Base-by-base conservation (phyloP, 2,113 vertebrate genomes). In the Antennarius striatus region DNA sequence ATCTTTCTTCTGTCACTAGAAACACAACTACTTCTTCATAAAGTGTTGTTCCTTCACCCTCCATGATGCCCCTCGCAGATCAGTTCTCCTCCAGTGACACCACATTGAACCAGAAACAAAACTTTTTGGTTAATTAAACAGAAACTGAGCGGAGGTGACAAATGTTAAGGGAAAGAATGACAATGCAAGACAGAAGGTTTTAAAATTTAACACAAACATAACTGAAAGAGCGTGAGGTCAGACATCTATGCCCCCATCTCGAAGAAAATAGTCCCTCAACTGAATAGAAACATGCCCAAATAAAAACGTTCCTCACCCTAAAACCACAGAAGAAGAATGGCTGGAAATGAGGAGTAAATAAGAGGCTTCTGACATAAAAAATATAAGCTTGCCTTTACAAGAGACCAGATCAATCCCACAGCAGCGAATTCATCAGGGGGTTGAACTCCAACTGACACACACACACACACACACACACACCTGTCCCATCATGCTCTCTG, bases 331-430 rank as follows among this genome's bases (percentile, higher is more conserved):
- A 59, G 47, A 56, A 52, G 52, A 51, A 30, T 28, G 6, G 5
- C 43, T 15, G 40, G 59, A 77, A 69, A 71, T 59, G 32, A 75
- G 53, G 56, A 49, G 14, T 50, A 28, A 13, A 17, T 71, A 45
- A 54, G 36, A 54, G 40, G 39, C 2, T 1, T 54, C 10, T 22
- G 10, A 14, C 47, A 67, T 76, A 64, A 40, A 51, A 56, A 32
- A 54, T 46, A 6, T 51, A 56, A 22, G 40, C 64, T 63, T 46
- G 28, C 78, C 75, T 86, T 47, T 32, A 32, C 73, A 76, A 77
- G 60, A 48, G 64, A 80, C 74, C 80, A 76, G 50, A 88, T 87
- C 79, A 82, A 67, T 78, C 77, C 49, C 58, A 71, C 56, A 13
- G 70, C 80, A 64, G 29, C 52, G 73, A 75, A 77, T 60, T 65